Base-by-base conservation (phyloP, 2,888 invertebrate species). In the Barypeithes pellucidus region DNA sequence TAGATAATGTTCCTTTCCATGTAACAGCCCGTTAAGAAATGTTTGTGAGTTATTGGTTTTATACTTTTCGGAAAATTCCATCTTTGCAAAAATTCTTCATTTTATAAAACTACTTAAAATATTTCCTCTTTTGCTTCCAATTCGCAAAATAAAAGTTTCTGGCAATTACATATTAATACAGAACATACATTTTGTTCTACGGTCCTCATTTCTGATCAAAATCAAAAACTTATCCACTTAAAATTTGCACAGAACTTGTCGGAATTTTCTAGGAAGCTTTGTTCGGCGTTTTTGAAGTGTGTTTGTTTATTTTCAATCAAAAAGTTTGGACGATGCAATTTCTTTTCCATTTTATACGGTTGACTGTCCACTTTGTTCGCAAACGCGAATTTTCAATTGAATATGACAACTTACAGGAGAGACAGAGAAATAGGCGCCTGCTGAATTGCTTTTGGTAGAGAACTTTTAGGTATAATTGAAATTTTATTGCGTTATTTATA, bases 291-390 rank as follows among this genome's bases (percentile, higher is more conserved):
- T 63, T 36, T 63, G 18, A 36, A 63, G 63, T 63, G 36, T 63
- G 63, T 50, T 63, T 63, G 63, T 63, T 63, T 63, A 63, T 63
- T 63, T 63, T 63, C 63, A 63, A 63, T 63, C 63, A 47, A 8
- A 50, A 63, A 63, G 47, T 63, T 63, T 47, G 63, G 47, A 18
- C 22, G 47, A 47, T 63, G 47, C 63, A 63, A 63, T 63, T 63
- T 36, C 16, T 63, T 63, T 47, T 50, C 50, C 16, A 63, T 63
- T 63, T 33, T 29, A 50, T 63, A 63, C 63, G 63, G 47, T 63
- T 63, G 47, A 50, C 63, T 63, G 63, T 63, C 63, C 63, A 63
- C 63, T 63, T 63, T 63, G 47, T 63, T 50, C 47, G 63, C 45
- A 29, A 61, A 43, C 43, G 61, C 24, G 61, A 14, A 50, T 45